These are phyloP conservation scores for Sus cebifrons DNA, from an alignment of 2,797 vertebrate genomes.

Conservation along the genomic window DNA sequence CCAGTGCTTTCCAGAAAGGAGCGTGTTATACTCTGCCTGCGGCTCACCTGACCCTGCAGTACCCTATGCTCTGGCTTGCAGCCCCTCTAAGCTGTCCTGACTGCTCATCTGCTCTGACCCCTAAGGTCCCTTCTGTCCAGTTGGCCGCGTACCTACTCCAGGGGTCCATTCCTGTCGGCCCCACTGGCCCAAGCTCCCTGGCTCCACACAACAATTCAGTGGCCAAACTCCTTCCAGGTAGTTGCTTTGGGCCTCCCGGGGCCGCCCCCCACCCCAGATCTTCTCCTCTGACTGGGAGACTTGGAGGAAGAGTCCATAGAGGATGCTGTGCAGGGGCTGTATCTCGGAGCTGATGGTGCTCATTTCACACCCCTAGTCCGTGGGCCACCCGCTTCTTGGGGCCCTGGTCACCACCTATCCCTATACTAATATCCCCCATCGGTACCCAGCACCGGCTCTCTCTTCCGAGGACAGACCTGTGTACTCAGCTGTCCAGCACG, in stretches of 20 bases:
- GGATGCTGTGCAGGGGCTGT: background rate
- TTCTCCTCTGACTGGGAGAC: background rate
- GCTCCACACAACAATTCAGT: background rate
- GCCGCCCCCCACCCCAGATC: background rate
- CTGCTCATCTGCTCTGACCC: background rate
- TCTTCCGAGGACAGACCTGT: background rate
- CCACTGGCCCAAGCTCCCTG: background rate
- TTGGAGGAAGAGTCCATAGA: background rate
- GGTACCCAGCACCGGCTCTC: background rate
- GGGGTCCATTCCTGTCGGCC: background rate
- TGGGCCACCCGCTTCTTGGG: background rate
- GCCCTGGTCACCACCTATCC: background rate
- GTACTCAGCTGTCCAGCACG: background rate
- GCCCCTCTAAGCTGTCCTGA: background rate
- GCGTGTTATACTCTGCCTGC: background rate
- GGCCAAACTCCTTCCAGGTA: background rate
- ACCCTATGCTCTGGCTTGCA: background rate
- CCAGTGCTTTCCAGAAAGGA: background rate
- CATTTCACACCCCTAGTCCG: background rate
- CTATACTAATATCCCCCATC: too few relatives aligned
- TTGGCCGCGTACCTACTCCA: too few relatives aligned
- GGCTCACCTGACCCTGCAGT: background rate
- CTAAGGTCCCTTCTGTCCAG: background rate
- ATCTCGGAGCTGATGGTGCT: background rate
- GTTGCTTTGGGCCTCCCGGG: background rate